Base-by-base conservation (phyloP, 2,888 invertebrate genomes). In the Holacanthella duospinosa region DNA sequence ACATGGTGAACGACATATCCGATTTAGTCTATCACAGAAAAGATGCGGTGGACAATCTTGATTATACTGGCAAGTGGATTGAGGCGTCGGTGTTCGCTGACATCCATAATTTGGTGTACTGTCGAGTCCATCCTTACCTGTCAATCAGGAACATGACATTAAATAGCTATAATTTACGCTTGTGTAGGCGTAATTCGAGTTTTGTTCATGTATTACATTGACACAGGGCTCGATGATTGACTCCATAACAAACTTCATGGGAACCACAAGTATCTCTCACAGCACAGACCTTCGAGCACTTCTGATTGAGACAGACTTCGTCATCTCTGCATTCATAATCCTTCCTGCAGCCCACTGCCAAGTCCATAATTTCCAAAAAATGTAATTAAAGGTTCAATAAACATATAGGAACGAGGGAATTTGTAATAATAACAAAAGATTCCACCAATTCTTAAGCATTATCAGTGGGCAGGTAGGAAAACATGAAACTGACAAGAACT, bases 201-300 rank as follows among this genome's bases (percentile, higher is more conserved):
- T 28, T 74, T 69, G 65, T 77, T 77, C 87, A 88, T 84, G 88
- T 85, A 63, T 86, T 84, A 75, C 93, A 93, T 70, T 88, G 84
- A 76, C 93, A 93, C 87, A 88, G 88, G 6, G 89, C 89, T 0
- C 87, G 88, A 75, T 93, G 93, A 73, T 89, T 86, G 68, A 90
- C 88, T 0, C 89, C 86, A 78, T 91, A 89, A 76, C 93, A 93
- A 74, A 86, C 86, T 0, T 93, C 88, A 77, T 93, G 88, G 0
- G 85, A 79, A 29, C 91, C 91, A 75, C 93, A 93, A 1, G 86
- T 82, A 58, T 91, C 79, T 21, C 48, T 9, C 4, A 48, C 48
- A 48, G 61, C 82, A 83, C 36, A n/a, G 9, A 55, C 55, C n/a
- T 64, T 60, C 43, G 93, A 93, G 0, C 92, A 91, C 75, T 89